Percentiles rank a stretch among this genome's conserved stretches.
phyloP scores from a whole-genome alignment of 2,888 invertebrate species.

The Pollenia amentaria region DNA sequence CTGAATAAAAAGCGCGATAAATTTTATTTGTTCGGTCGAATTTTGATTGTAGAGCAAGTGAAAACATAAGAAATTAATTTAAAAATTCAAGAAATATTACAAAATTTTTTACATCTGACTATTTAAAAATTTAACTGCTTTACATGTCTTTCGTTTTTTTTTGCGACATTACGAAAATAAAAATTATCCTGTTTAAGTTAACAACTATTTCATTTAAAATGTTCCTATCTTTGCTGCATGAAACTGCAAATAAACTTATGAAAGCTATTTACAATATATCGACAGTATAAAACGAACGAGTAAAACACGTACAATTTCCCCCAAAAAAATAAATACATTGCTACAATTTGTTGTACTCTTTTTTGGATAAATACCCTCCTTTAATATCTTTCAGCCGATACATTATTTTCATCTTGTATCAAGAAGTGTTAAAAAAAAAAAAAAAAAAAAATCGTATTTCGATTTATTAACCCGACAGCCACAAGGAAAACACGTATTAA shows the following conservation, averaged over 20 bases:
- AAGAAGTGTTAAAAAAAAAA: conserved; percentile 26
- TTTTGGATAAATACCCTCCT: neutral
- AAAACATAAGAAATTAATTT: too few relatives aligned
- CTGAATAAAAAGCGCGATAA: too few relatives aligned
- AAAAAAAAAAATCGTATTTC: neutral
- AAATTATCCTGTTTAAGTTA: neutral
- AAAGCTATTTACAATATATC: neutral
- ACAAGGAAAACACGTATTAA: conserved; percentile 64
- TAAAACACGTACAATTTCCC: neutral
- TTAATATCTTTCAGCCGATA: conserved; percentile 7
- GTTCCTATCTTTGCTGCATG: neutral
- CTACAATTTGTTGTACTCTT: conserved; percentile 18
- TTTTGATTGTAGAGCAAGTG: too few relatives aligned
- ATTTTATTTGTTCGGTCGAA: too few relatives aligned
- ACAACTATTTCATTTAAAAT: neutral
- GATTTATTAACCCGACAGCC: conserved; percentile 41
- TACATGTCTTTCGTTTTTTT: too few relatives aligned
- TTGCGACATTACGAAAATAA: too few relatives aligned
- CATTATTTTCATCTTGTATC: conserved; percentile 50
- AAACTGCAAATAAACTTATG: neutral
- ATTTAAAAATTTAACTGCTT: too few relatives aligned
- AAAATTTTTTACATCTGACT: too few relatives aligned
- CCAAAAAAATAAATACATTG: neutral
- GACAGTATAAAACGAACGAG: neutral
- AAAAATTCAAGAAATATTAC: too few relatives aligned